A percentile compares a stretch with the other conserved stretches of the same genome.
Conservation (phyloP, 2,113 vertebrate species). For the Henicopernis longicauda region DNA sequence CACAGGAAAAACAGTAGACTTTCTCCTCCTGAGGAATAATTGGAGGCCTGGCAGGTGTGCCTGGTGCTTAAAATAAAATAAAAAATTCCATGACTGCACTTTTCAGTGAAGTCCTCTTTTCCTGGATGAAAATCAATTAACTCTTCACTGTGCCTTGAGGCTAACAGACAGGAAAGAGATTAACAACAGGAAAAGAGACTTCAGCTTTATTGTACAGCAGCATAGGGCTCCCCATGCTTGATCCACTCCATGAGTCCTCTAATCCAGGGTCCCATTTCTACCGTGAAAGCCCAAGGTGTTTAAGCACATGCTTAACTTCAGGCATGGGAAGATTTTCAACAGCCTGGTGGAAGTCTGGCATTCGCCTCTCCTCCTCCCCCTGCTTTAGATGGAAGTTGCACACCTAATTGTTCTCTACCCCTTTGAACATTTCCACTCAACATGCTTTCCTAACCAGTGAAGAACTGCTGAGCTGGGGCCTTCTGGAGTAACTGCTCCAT, state of each 20-base stretch:
- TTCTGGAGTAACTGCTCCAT: neutral
- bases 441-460: neutral
- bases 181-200: constrained; percentile 65
- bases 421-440: constrained; percentile 50
- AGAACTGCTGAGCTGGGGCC: constrained; percentile 3
- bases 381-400: neutral
- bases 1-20: constrained; percentile 66
- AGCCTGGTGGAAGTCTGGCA: constrained; percentile 38
- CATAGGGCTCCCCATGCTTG: constrained; percentile 19
- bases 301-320: constrained; percentile 56
- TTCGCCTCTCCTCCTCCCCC: neutral
- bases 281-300: neutral
- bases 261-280: constrained; percentile 3
- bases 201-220: constrained; percentile 56
- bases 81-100: constrained; percentile 56
- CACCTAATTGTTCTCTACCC: constrained; percentile 34
- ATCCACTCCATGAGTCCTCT: constrained; percentile 36
- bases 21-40: constrained; percentile 65
- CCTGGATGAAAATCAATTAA: constrained; percentile 70
- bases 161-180: constrained; percentile 67
- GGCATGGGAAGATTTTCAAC: constrained; percentile 28
- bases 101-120: constrained; percentile 62
- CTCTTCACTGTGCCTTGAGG: constrained; percentile 63
- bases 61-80: constrained; percentile 64
- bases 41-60: constrained; percentile 64